These are phyloP conservation scores for Charanyca ferruginea DNA, from an alignment of 2,888 invertebrate genomes.

Conservation along the genomic window DNA sequence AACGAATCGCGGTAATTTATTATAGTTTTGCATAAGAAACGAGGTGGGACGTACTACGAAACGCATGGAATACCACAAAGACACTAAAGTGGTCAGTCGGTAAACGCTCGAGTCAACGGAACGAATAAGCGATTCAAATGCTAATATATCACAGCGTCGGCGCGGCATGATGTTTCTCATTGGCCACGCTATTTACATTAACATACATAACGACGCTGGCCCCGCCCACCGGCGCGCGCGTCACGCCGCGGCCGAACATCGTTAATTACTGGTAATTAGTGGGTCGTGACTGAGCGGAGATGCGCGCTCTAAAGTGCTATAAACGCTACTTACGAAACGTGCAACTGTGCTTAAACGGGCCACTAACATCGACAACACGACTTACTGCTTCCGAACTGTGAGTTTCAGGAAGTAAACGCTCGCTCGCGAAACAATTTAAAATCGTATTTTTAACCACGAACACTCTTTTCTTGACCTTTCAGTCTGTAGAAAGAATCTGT, in stretches of 20 bases:
- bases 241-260: conserved; percentile 85
- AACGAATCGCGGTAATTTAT: conserved; percentile 80
- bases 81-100: conserved; percentile 72
- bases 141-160: conserved; percentile 90
- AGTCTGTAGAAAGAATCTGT: too few species aligned
- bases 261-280: conserved; percentile 88
- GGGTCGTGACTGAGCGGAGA: conserved; percentile 81
- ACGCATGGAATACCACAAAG: conserved; percentile 80
- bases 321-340: conserved; percentile 58
- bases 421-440: neutral
- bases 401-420: conserved; percentile 19
- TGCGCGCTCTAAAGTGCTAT: conserved; percentile 72
- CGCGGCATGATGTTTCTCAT: conserved; percentile 85
- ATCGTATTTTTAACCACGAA: conserved; percentile 3
- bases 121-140: conserved; percentile 90
- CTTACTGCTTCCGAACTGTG: conserved; percentile 42
- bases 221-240: conserved; percentile 83
- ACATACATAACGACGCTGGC: conserved; percentile 85
- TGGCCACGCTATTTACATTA: conserved; percentile 88
- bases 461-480: neutral
- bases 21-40: conserved; percentile 80
- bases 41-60: conserved; percentile 76
- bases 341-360: conserved; percentile 56
- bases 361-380: conserved; percentile 42
- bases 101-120: conserved; percentile 69